Base-by-base conservation (phyloP, 2,888 invertebrate species). In the Habrosyne pyritoides region DNA sequence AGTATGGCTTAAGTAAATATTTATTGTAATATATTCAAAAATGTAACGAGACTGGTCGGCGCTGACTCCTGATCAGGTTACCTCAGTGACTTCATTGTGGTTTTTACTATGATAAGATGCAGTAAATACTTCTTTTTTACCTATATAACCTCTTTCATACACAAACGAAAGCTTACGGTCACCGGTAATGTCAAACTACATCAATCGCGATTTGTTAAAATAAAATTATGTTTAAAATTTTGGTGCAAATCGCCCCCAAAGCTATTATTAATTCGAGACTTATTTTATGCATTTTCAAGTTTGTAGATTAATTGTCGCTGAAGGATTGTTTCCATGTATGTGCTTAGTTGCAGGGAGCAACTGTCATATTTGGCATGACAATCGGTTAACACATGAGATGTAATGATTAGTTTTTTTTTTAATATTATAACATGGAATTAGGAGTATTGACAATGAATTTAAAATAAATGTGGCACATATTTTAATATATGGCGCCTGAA, bases 231-330 rank as follows among this genome's bases (percentile, higher is more conserved):
- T n/a, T 24, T 24, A 24, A 24, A 24, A 24, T 24, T 24, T 24
- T 24, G 24, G 24, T 5, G 24, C 7, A 21, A 50, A 36, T 53
- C 0, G 14, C 14, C 24, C 24, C 2, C 0, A n/a, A 12, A 24
- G 48, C 24, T 26, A 14, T 24, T 18, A 21, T 50, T 22, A 28
- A 22, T 28, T 30, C 47, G 53, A 10, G 51, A 58, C 49, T 28
- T 21, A 21, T 22, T 49, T 10, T 14, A 50, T 51, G 47, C 49
- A 47, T 50, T 28, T 49, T 10, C n/a, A n/a, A 8, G 12, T 49
- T 22, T 3, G 5, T 26, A 14, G n/a, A n/a, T 47, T 47, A 28
- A 18, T 14, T 49, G 14, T 14, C 18, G 18, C 18, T 28, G 8
- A 24, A 1, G 49, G 26, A 49, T 18, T 28, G 21, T 50, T n/a